These are phyloP conservation scores for Actinernus sp. DNA, from an alignment of 92 coral and sea anemone genomes.

Conservation along the genomic window DNA sequence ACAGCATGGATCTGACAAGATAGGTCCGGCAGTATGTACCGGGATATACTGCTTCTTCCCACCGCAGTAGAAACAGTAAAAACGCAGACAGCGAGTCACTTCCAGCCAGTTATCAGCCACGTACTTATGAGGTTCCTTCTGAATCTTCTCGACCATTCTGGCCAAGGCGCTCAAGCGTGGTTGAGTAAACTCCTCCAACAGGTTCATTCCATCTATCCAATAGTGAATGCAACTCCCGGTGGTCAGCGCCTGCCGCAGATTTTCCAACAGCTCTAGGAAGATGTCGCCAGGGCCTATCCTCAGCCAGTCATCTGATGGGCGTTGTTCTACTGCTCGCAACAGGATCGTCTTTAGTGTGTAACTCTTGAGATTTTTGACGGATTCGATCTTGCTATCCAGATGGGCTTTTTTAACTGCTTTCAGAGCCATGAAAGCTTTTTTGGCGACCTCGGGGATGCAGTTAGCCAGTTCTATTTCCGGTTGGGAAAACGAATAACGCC, in stretches of 20 bases:
- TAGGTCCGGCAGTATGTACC: not conserved
- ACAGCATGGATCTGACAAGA: constrained; percentile 1
- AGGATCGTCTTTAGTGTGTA: constrained; percentile 20
- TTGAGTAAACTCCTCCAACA: constrained; percentile 6
- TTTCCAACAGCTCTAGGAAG: not conserved
- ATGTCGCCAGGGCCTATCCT: not conserved
- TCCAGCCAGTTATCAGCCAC: constrained; percentile 33
- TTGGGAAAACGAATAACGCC: constrained; percentile 36
- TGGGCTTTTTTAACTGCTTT: constrained; percentile 30
- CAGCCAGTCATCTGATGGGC: not conserved
- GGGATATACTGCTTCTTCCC: not conserved
- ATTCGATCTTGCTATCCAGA: constrained; percentile 2
- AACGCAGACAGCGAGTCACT: constrained; percentile 13
- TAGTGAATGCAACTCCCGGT: constrained; percentile 18
- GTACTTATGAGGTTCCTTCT: not conserved
- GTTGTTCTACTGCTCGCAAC: constrained; percentile 6
- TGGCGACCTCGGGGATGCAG: constrained; percentile 18
- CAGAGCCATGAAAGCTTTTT: constrained; percentile 8
- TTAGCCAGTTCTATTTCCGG: constrained; percentile 32
- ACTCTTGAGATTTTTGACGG: constrained; percentile 6
- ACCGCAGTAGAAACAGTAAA: constrained; percentile 10
- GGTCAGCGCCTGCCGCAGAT: constrained; percentile 6
- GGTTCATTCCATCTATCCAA: constrained; percentile 34
- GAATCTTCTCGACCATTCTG: constrained; percentile 11
- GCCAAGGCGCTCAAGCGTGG: constrained; percentile 8